Percentiles rank a stretch among this genome's conserved stretches.
Conservation (phyloP, 2,797 vertebrate species). For the Eulemur mongoz region DNA sequence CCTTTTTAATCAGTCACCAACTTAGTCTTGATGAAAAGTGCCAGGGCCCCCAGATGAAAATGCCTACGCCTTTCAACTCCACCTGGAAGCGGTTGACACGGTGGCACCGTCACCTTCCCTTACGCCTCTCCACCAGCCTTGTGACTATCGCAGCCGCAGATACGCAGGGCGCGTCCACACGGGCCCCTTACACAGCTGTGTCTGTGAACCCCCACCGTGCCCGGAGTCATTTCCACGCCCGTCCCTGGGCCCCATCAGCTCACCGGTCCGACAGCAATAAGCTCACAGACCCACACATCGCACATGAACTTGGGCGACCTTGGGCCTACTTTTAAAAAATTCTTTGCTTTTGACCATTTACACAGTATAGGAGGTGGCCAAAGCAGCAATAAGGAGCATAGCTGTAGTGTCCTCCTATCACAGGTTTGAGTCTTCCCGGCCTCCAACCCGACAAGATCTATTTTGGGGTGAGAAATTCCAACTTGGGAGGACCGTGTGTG, state of each 20-base stretch:
- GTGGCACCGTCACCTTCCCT: conserved; percentile 30
- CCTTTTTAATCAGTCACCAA: conserved; percentile 63
- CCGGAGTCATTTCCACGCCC: accelerated
- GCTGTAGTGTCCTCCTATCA: neutral
- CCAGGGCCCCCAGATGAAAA: neutral
- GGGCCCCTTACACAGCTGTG: too few relatives aligned
- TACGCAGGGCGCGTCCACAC: neutral
- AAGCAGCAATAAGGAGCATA: neutral
- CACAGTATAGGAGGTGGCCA: neutral
- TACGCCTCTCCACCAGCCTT: neutral
- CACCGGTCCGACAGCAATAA: neutral
- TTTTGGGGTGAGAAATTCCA: neutral
- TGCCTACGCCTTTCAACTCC: conserved; percentile 42
- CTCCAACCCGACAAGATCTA: neutral
- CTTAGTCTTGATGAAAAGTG: conserved; percentile 64
- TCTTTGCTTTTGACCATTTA: neutral
- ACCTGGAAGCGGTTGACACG: conserved; percentile 64
- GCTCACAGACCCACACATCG: neutral
- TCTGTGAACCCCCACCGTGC: neutral
- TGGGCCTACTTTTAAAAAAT: neutral
- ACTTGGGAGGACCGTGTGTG: neutral
- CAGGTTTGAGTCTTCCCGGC: neutral
- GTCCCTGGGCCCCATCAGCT: neutral
- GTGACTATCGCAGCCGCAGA: neutral
- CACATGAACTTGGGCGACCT: neutral